These are phyloP conservation scores for Balanococcus diminutus DNA, from an alignment of 2,888 invertebrate species.

Conservation along the genomic window DNA sequence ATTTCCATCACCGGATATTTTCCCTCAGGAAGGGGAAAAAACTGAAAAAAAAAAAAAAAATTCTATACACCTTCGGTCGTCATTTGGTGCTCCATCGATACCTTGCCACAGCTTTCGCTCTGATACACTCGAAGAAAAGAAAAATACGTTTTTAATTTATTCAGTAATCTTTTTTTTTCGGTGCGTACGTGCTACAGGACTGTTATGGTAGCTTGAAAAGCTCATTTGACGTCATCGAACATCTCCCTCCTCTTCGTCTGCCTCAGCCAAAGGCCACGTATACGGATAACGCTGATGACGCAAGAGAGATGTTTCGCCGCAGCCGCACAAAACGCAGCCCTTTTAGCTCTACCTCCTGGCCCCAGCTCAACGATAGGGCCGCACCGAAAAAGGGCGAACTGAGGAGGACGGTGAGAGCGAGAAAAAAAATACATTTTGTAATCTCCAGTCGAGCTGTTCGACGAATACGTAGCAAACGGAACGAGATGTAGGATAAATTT, in stretches of 20 bases:
- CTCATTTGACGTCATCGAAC: conserved; percentile 31
- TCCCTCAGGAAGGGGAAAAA: neutral
- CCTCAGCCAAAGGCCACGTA: conserved; percentile 3
- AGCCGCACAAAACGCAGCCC: neutral
- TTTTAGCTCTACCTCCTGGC: neutral
- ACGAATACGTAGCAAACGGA: neutral
- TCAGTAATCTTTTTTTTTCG: neutral
- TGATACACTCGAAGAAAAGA: neutral
- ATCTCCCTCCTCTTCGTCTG: conserved; percentile 18
- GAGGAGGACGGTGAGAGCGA: neutral
- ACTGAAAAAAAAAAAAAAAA: neutral
- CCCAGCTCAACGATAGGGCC: no score
- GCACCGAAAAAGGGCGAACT: no score
- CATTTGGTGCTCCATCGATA: neutral
- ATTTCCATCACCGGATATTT: neutral
- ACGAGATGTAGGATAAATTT: neutral
- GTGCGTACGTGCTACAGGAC: conserved; percentile 20
- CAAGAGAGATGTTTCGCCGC: conserved; percentile 25
- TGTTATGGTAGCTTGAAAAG: neutral
- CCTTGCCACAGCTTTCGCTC: neutral
- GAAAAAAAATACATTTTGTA: conserved; percentile 4
- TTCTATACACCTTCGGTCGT: neutral
- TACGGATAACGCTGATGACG: neutral
- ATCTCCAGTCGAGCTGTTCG: neutral
- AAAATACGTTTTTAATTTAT: conserved; percentile 17